These are phyloP conservation scores for Chymomyza fuscimana DNA, from an alignment of 2,888 invertebrate genomes.

Conservation along the genomic window DNA sequence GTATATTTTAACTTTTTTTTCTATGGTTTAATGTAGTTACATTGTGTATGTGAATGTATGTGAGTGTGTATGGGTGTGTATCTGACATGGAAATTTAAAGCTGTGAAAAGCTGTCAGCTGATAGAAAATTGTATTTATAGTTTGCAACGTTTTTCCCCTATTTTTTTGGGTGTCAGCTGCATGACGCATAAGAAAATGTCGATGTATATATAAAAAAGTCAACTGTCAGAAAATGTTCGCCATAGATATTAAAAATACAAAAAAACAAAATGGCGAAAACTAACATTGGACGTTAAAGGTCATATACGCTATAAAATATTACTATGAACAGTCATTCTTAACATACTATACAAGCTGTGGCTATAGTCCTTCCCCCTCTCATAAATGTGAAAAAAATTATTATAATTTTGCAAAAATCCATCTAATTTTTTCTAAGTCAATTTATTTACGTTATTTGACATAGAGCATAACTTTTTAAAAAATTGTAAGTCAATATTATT, in stretches of 20 bases:
- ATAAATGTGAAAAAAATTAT: too few relatives aligned
- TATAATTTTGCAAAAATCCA: too few relatives aligned
- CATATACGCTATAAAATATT: not conserved
- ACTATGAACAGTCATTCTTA: not conserved
- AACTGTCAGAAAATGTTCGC: not conserved
- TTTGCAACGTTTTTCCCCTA: not conserved
- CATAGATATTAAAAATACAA: not conserved
- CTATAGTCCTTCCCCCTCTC: too few relatives aligned
- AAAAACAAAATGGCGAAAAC: not conserved
- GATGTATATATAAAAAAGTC: not conserved
- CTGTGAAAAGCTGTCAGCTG: not conserved
- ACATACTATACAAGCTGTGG: not conserved
- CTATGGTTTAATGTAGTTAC: not conserved
- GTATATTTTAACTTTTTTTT: not conserved
- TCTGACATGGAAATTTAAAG: not conserved
- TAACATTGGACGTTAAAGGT: not conserved
- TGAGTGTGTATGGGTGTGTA: not conserved
- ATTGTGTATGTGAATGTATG: not conserved
- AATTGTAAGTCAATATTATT: too few relatives aligned
- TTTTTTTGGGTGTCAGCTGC: not conserved
- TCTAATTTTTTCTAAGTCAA: too few relatives aligned
- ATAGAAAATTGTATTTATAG: not conserved
- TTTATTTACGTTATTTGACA: too few relatives aligned
- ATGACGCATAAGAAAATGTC: not conserved
- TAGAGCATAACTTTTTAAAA: too few relatives aligned